Base-by-base conservation (phyloP, 2,888 invertebrate species). In the Acleris laterana region DNA sequence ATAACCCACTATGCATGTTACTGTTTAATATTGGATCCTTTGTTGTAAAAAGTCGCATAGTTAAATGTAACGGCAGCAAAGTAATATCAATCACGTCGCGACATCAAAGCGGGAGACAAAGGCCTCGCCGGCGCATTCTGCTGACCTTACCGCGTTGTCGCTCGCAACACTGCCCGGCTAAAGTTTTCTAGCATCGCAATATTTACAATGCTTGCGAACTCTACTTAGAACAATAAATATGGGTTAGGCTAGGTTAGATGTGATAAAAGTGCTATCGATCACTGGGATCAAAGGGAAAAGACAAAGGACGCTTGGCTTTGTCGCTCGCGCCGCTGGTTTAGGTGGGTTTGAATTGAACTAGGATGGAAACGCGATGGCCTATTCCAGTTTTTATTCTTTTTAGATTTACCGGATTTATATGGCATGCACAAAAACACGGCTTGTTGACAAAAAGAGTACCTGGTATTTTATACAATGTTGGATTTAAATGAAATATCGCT, bases 61-160 rank as follows among this genome's bases (percentile, higher is more conserved):
- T 38, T 38, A 38, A 38, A 42, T 28, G 48, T 46, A 38, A 42
- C 58, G 49, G 19, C 32, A 59, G 81, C 82, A 83, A 83, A 82
- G 82, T 79, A 80, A 81, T 82, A 85, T 84, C 83, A 83, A 83
- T 84, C 81, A 79, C 75, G 82, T 80, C 77, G 76, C 78, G 75
- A 84, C 79, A 82, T 84, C 85, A 85, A 85, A 84, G 85, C 73
- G 71, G 63, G 82, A 81, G 82, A 79, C 76, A 77, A 78, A 79
- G 81, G 79, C 76, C 48, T 51, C 51, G 51, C 51, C 52, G 48
- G 48, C 55, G 57, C 66, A 69, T 70, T 73, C 68, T 74, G 74
- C 74, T 79, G 79, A 78, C 78, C 76, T 71, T 79, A 76, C 73
- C 48, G 38, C 56, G 56, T 51, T 66, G 56, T 50, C 52, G 20